Evolutionary conservation across 2,797 vertebrate species (phyloP).

Genomic region (Telmatherina bonti): DNA sequence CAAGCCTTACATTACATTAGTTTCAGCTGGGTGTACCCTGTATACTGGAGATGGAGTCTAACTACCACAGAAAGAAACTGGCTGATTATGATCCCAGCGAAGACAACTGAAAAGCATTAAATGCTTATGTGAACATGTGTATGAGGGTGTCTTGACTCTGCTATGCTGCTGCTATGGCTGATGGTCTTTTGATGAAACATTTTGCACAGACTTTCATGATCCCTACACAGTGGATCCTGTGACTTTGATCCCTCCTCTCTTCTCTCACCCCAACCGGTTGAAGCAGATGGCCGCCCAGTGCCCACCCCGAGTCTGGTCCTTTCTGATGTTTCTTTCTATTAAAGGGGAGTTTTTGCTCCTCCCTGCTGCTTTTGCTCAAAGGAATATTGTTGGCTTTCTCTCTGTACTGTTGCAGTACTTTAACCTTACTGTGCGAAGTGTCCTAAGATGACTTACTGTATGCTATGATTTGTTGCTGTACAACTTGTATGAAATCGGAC

Average conservation of each 20-base stretch:
- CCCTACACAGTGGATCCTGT: constrained; percentile 5
- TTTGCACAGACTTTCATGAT: constrained; percentile 12
- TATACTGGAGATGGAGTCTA: constrained; percentile 6
- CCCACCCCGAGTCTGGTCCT: constrained; percentile 23
- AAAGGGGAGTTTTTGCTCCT: constrained; percentile 14
- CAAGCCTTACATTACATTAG: neutral
- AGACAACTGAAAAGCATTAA: constrained; percentile 9
- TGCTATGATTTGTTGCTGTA: constrained; percentile 7
- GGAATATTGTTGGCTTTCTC: neutral
- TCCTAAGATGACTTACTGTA: neutral
- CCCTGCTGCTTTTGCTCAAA: constrained; percentile 18
- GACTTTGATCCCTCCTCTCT: constrained; percentile 27
- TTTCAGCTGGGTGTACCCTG: constrained; percentile 9
- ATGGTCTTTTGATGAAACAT: constrained; percentile 20
- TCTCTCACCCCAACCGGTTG: constrained; percentile 23
- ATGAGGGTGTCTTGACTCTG: constrained; percentile 3
- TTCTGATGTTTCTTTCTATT: constrained; percentile 21
- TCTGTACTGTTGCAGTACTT: neutral
- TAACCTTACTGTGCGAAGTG: constrained; percentile 8
- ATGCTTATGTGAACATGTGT: neutral
- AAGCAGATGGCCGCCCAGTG: constrained; percentile 34
- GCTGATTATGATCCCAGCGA: constrained; percentile 2
- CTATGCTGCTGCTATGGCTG: constrained; percentile 5
- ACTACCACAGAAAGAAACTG: constrained; percentile 2
- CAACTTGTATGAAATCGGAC: neutral